Percentiles rank a stretch among this genome's conserved stretches.
Evolutionary conservation across 2,113 vertebrate species (phyloP).

Genomic region (Psophia crepitans): DNA sequence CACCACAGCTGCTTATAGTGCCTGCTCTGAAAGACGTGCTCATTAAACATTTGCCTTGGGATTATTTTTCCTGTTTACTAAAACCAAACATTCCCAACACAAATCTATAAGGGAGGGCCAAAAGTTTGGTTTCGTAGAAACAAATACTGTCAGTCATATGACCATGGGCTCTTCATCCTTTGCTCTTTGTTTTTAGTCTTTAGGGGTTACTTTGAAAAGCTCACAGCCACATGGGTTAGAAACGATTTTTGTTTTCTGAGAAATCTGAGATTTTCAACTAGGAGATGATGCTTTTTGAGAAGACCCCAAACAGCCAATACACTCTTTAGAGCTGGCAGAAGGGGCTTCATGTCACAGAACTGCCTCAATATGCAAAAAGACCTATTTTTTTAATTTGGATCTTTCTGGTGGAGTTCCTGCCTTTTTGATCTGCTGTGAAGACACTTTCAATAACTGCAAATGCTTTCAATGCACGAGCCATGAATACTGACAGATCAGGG

Average conservation of each 20-base stretch:
- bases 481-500: not conserved
- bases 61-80: constrained; percentile 43
- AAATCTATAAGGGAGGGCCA: not conserved
- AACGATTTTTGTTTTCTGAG: not conserved
- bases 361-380: not conserved
- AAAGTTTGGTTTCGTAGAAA: constrained; percentile 13
- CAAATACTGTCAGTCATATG: not conserved
- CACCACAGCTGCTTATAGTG: constrained; percentile 54
- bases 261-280: not conserved
- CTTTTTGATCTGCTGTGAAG: not conserved
- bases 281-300: not conserved
- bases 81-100: not conserved
- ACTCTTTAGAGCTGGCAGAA: not conserved
- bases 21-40: constrained; percentile 43
- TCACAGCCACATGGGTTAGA: not conserved
- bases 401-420: not conserved
- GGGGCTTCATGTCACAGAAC: not conserved
- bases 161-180: not conserved
- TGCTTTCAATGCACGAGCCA: not conserved
- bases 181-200: not conserved
- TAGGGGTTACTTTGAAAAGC: not conserved
- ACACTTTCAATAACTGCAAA: not conserved
- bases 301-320: not conserved
- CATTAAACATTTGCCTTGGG: constrained; percentile 61
- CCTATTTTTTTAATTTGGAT: not conserved